phyloP scores from a whole-genome alignment of 2,113 vertebrate genomes.

The Osmerus eperlanus region DNA sequence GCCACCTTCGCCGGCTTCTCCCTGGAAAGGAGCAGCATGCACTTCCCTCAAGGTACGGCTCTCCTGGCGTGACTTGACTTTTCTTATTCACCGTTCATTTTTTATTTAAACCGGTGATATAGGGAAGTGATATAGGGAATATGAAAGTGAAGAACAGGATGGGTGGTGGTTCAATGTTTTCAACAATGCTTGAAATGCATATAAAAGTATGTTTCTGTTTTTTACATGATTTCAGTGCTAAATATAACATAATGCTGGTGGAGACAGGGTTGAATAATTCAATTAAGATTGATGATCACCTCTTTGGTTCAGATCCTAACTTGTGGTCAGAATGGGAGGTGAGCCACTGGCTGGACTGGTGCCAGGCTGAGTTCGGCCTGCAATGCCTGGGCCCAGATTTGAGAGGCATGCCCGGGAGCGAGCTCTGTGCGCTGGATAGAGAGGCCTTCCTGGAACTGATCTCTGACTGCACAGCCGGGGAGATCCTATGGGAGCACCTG shows the following conservation, averaged over 20 bases:
- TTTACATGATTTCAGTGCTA: background rate
- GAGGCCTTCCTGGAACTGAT: conserved; percentile 59
- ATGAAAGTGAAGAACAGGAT: background rate
- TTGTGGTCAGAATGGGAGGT: conserved; percentile 70
- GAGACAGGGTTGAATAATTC: too few relatives aligned
- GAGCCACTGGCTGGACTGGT: conserved; percentile 71
- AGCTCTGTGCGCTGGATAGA: conserved; percentile 61
- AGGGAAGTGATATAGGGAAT: background rate
- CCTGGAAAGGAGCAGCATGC: conserved; percentile 53
- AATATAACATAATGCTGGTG: too few relatives aligned
- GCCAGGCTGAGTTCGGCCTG: conserved; percentile 66
- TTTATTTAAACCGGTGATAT: too few relatives aligned
- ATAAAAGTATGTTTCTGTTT: background rate
- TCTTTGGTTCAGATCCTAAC: conserved; percentile 47
- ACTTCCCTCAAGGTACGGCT: conserved; percentile 54
- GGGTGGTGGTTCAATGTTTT: background rate
- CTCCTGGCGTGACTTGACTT: background rate
- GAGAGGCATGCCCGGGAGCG: conserved; percentile 47
- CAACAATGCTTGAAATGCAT: background rate
- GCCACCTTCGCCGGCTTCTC: conserved; percentile 66
- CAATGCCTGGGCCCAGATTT: conserved; percentile 49
- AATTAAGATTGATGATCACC: too few relatives aligned
- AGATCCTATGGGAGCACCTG: conserved; percentile 73
- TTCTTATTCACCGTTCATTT: background rate
- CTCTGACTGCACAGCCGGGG: conserved; percentile 59